These are phyloP conservation scores for Malthinus flaveolus DNA, from an alignment of 2,888 invertebrate species.

Conservation along the genomic window DNA sequence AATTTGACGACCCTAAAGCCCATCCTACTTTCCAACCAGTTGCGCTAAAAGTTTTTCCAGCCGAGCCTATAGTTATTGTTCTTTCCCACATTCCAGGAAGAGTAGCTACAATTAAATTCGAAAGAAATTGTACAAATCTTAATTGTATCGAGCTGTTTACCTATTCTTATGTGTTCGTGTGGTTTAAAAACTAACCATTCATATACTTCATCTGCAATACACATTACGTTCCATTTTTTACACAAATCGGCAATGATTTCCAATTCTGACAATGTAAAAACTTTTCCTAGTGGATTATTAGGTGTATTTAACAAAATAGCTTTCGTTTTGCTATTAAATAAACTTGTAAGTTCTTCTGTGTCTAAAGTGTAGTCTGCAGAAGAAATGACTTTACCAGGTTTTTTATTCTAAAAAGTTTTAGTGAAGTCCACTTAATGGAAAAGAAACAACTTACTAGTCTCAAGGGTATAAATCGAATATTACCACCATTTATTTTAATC, in stretches of 20 bases:
- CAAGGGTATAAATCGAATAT: conserved; percentile 84
- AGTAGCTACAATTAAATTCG: conserved; percentile 64
- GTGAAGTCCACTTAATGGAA: no score
- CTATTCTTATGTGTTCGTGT: conserved; percentile 85
- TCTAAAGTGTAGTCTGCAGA: conserved; percentile 92
- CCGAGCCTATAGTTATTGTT: conserved; percentile 94
- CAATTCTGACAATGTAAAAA: conserved; percentile 71
- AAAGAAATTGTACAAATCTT: neutral
- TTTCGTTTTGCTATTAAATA: conserved; percentile 90
- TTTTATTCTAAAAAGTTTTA: conserved; percentile 40
- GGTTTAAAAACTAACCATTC: conserved; percentile 94
- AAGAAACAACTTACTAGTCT: conserved; percentile 65
- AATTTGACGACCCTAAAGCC: conserved; percentile 86
- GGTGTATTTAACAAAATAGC: conserved; percentile 96
- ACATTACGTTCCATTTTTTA: conserved; percentile 89
- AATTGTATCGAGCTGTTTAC: conserved; percentile 53
- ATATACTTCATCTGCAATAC: conserved; percentile 96
- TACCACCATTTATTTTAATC: conserved; percentile 85
- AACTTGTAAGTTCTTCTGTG: conserved; percentile 71
- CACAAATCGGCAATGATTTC: conserved; percentile 83
- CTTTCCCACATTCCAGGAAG: conserved; percentile 97
- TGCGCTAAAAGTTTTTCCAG: conserved; percentile 96
- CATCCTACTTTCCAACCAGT: conserved; percentile 98
- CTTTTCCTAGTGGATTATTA: conserved; percentile 96
- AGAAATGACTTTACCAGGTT: conserved; percentile 55